phyloP scores from a whole-genome alignment of 2,888 invertebrate genomes.

The Fissipunctia ypsillon region DNA sequence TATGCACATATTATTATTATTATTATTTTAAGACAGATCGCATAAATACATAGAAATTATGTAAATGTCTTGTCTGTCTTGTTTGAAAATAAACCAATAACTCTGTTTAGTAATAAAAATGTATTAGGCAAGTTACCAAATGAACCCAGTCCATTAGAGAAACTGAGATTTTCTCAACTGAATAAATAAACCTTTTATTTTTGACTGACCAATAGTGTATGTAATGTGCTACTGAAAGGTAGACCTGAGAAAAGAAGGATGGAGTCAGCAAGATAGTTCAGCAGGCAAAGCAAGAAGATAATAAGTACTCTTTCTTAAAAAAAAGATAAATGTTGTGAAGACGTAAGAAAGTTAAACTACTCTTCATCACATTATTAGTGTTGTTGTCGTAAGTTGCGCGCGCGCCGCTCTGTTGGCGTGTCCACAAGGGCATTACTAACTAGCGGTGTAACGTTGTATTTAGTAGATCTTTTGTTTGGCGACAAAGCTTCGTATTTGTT shows the following conservation, averaged over 20 bases:
- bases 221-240: background rate
- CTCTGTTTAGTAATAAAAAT: background rate
- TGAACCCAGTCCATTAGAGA: background rate
- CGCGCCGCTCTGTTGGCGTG: constrained; percentile 46
- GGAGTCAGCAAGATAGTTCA: background rate
- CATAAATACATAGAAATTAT: too few species aligned
- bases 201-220: background rate
- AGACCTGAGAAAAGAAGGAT: background rate
- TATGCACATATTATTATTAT: too few species aligned
- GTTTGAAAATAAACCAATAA: too few species aligned
- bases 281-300: too few species aligned
- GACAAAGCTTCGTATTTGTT: constrained; percentile 31
- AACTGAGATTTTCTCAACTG: background rate
- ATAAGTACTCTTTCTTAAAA: background rate
- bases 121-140: too few species aligned
- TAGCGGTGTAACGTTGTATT: constrained; percentile 37
- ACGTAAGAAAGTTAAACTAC: constrained; percentile 39
- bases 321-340: background rate
- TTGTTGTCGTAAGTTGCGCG: constrained; percentile 32
- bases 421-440: constrained; percentile 52
- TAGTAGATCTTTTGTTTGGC: constrained; percentile 50
- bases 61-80: too few species aligned
- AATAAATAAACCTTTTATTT: background rate
- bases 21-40: too few species aligned
- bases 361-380: background rate